Percentiles rank a stretch among this genome's conserved stretches.
phyloP scores from a whole-genome alignment of 2,113 vertebrate genomes.

The Takifugu flavidus region DNA sequence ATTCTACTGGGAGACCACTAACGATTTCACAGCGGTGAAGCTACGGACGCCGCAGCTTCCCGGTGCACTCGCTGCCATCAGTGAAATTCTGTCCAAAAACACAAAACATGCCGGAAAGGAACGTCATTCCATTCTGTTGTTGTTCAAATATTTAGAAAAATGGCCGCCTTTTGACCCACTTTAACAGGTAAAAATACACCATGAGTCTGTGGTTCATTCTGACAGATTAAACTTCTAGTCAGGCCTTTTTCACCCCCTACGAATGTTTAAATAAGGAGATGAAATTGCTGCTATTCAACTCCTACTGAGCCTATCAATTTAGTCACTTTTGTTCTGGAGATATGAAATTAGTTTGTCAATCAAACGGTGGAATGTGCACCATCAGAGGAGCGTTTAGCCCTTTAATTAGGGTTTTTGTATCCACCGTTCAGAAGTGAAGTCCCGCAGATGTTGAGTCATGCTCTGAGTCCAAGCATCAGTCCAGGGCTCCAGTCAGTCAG shows the following conservation, averaged over 20 bases:
- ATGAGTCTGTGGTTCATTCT: constrained; percentile 10
- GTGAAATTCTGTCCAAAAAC: no score
- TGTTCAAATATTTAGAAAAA: no score
- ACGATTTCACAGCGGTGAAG: no score
- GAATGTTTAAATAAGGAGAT: constrained; percentile 6
- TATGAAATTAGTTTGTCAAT: constrained; percentile 28
- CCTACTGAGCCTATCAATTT: constrained; percentile 26
- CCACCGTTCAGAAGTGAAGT: constrained; percentile 11
- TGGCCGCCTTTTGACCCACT: background rate
- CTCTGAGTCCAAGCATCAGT: constrained; percentile 33
- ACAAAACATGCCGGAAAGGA: no score
- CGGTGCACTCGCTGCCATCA: no score
- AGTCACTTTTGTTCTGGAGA: constrained; percentile 4
- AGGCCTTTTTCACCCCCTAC: constrained; percentile 24
- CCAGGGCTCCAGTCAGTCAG: constrained; percentile 19
- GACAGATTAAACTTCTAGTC: constrained; percentile 19
- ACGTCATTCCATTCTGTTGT: no score
- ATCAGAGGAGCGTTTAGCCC: background rate
- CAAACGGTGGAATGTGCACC: background rate
- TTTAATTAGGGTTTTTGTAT: constrained; percentile 23
- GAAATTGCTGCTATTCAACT: constrained; percentile 20
- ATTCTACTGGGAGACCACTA: no score
- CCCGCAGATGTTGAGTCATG: constrained; percentile 29
- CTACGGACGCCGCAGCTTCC: no score
- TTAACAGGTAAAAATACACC: no score